Evolutionary conservation across 2,888 invertebrate genomes (phyloP), one percentile per base, ranked within the genome.

Genomic region (Eilema depressum): DNA sequence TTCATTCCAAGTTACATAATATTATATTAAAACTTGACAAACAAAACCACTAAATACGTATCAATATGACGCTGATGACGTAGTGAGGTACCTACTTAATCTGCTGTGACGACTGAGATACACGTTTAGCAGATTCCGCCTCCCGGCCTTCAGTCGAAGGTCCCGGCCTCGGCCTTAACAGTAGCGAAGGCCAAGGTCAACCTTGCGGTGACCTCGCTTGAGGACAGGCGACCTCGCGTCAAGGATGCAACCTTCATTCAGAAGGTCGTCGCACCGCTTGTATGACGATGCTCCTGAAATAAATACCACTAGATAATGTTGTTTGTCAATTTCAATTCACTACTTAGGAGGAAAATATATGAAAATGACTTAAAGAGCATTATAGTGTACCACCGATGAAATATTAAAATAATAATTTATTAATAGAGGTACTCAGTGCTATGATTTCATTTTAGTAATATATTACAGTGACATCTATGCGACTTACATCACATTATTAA

Each of bases 221-320:
- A 81, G 83, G 82, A 82, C 85, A 80, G 70, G 69, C 65, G 76
- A 76, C 90, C 90, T 89, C 84, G 82, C 41, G 68, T 71, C 84
- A 81, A 82, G 82, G 88, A 79, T 83, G 65, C 14, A 68, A 64
- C 82, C 82, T 81, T 77, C 60, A 25, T 8, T 53, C 20, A 10
- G 59, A 64, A 75, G 72, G 77, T 71, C 63, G 37, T 30, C 20
- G 53, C 8, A n/a, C n/a, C 53, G n/a, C 1, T 53, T 17, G 20
- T 53, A 8, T 53, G 10, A n/a, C 2, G 47, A 20, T 20, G 17
- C 10, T 53, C 10, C 53, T 53, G n/a, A 53, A 53, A 53, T 53
- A 53, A 47, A 53, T 53, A n/a, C 53, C 8, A 10, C n/a, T 20
- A 10, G 10, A 53, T n/a, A 20, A 53, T n/a, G 53, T 53, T 2